Base-by-base conservation (phyloP, 1,140 invertebrate species). In the Laodelphax striatellus region DNA sequence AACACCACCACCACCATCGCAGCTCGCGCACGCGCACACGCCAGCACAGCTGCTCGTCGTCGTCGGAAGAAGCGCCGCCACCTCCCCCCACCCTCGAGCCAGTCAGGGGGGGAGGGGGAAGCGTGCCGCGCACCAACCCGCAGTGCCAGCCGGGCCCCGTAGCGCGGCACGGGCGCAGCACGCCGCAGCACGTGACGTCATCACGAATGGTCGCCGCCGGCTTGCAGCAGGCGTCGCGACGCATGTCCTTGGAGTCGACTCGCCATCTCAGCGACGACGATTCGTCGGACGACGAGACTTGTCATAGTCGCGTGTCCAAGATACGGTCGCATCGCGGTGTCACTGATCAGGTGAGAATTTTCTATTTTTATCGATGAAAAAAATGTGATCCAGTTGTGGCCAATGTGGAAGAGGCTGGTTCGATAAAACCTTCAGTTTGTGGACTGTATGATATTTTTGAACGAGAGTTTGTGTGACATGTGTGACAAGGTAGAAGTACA, bases 161-260 rank as follows among this genome's bases (percentile, higher is more conserved):
- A 43, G 64, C 59, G 2, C 2, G 24, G 24, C 24, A 28, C 24
- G 28, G 59, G 50, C 52, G 38, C 31, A 60, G 55, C 21, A 16
- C 24, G 5, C 13, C 58, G 16, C 10, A 19, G n/a, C 16, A 11
- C 8, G 46, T 50, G 16, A 38, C 34, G 34, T 38, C 34, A 38
- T 31, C 28, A 31, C 28, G 28, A 31, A 4, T 4, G 4, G 28
- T 4, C 28, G 9, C 28, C 9, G 4, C 28, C 9, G 28, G 28
- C 28, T n/a, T n/a, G n/a, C n/a, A n/a, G n/a, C n/a, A 38, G 11
- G 34, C 34, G 34, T 38, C 34, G 11, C 71, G 84, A 54, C 74
- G 85, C 17, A 71, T 86, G 31, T 86, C 84, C 21, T 67, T 87
- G n/a, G 85, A 87, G 66, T 86, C 84, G 1, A 83, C 83, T 9